Evolutionary conservation across 2,888 invertebrate species (phyloP).

Genomic region (Tiliacea aurago): DNA sequence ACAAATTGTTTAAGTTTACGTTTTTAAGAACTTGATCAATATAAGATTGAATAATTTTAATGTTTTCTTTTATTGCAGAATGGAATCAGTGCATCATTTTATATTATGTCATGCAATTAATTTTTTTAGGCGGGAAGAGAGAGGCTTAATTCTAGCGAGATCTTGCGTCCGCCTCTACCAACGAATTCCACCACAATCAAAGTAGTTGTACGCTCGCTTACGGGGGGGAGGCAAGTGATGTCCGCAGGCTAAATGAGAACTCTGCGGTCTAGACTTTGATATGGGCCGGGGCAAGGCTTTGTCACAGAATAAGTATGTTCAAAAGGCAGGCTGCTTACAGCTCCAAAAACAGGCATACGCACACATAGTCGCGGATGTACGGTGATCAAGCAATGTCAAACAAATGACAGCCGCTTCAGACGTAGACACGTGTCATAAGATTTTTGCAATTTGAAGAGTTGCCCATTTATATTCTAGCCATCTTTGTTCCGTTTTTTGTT

Average conservation of each 20-base stretch:
- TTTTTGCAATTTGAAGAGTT: background rate
- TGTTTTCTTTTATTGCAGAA: background rate
- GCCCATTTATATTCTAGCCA: background rate
- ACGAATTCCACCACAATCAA: constrained; percentile 58
- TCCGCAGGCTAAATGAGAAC: constrained; percentile 81
- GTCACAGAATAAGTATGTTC: constrained; percentile 8
- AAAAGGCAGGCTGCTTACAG: constrained; percentile 1
- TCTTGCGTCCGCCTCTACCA: constrained; percentile 37
- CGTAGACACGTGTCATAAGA: background rate
- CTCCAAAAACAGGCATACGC: background rate
- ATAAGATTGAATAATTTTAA: background rate
- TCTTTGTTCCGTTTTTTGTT: background rate
- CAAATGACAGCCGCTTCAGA: background rate
- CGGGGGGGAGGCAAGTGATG: constrained; percentile 73
- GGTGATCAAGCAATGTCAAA: background rate
- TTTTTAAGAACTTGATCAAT: background rate
- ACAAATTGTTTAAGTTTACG: background rate
- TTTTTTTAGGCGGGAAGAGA: background rate
- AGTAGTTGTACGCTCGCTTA: constrained; percentile 70
- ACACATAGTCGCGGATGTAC: background rate
- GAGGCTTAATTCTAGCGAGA: background rate
- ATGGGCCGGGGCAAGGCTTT: constrained; percentile 58
- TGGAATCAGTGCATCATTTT: background rate
- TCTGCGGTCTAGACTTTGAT: constrained; percentile 76
- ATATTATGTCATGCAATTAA: background rate